Conservation (phyloP, 1,140 invertebrate species). For the Notospermus geniculatus region DNA sequence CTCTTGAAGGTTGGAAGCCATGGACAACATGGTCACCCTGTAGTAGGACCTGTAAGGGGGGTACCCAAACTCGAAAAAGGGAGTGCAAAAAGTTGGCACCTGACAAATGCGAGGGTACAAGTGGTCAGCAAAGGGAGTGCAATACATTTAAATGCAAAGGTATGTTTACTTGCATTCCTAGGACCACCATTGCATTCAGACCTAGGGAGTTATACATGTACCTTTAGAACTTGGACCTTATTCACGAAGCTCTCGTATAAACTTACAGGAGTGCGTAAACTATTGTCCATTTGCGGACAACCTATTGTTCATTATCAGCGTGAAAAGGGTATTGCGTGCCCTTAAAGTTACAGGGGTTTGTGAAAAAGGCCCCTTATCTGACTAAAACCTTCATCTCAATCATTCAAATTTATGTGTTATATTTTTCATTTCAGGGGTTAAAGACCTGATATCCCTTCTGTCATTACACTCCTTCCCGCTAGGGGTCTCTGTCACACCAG, state of each 20-base stretch:
- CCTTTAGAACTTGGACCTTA: too few relatives aligned
- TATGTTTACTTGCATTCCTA: background rate
- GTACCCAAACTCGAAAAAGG: background rate
- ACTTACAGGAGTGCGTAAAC: too few relatives aligned
- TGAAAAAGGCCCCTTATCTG: too few relatives aligned
- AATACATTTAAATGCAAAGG: conserved; percentile 4
- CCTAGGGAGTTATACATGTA: too few relatives aligned
- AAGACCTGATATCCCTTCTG: background rate
- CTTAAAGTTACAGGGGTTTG: too few relatives aligned
- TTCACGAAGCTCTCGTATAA: too few relatives aligned
- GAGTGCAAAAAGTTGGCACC: background rate
- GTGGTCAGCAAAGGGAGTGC: background rate
- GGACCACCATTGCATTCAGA: too few relatives aligned
- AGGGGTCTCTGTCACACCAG: conserved; percentile 4
- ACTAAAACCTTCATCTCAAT: background rate
- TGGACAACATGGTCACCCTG: conserved; percentile 1
- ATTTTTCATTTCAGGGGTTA: background rate
- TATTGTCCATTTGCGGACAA: too few relatives aligned
- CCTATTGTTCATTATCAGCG: too few relatives aligned
- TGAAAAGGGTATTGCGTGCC: too few relatives aligned
- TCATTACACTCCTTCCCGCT: background rate
- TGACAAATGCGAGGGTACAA: background rate
- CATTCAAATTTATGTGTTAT: background rate
- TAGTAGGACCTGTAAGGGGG: background rate
- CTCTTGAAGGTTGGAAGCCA: background rate